Conservation (phyloP, 2,888 invertebrate genomes). For the Parapristionchus giblindavisi region DNA sequence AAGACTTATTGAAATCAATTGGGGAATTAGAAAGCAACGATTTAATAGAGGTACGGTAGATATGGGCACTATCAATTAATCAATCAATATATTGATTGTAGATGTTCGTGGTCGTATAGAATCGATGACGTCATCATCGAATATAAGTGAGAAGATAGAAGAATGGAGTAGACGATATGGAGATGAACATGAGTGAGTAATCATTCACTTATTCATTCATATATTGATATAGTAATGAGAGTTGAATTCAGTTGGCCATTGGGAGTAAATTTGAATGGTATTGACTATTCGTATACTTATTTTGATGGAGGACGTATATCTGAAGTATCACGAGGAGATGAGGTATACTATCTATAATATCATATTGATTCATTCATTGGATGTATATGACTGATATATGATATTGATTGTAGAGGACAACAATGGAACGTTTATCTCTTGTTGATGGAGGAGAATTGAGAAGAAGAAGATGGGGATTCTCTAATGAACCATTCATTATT, state of each 20-base stretch:
- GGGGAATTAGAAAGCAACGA: constrained; percentile 26
- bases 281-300: neutral
- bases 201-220: no score
- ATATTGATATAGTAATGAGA: no score
- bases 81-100: neutral
- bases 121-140: constrained; percentile 1
- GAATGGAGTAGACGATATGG: constrained; percentile 21
- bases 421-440: constrained; percentile 1
- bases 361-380: no score
- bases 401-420: neutral
- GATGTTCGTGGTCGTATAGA: neutral
- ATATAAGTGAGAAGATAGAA: constrained; percentile 13
- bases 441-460: constrained; percentile 28
- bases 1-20: neutral
- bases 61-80: neutral
- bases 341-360: no score
- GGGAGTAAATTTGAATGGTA: neutral
- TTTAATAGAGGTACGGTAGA: constrained; percentile 23
- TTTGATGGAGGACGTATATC: no score
- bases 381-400: neutral
- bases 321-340: no score
- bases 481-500: constrained; percentile 28
- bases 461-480: constrained; percentile 27
- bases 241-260: neutral
- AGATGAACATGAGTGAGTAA: constrained; percentile 11